These are phyloP conservation scores for Pristionchus mayeri DNA, from an alignment of 2,888 invertebrate genomes.

Conservation along the genomic window DNA sequence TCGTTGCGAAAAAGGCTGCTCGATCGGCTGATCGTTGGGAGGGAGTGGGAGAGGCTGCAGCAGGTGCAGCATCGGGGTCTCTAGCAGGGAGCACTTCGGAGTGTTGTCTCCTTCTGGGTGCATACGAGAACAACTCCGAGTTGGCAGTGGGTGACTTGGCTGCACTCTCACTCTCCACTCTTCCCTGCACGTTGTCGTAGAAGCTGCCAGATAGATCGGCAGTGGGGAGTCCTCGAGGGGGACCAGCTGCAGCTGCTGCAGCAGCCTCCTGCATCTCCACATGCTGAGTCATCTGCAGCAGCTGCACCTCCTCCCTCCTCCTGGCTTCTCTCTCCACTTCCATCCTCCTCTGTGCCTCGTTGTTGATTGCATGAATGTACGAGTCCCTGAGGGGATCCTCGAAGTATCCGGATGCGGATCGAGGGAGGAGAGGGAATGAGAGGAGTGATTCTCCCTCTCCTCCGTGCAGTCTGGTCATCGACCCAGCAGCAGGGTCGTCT, in stretches of 20 bases:
- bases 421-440: conserved; percentile 57
- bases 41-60: not conserved
- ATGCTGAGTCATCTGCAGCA: not conserved
- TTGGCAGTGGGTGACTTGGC: conserved; percentile 45
- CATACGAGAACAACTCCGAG: conserved; percentile 36
- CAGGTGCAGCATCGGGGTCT: not conserved
- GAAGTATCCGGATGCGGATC: conserved; percentile 67
- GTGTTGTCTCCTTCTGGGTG: conserved; percentile 31
- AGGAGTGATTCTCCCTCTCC: conserved; percentile 35
- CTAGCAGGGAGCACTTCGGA: conserved; percentile 33
- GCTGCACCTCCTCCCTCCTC: conserved; percentile 16
- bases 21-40: conserved; percentile 24
- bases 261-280: not conserved
- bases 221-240: not conserved
- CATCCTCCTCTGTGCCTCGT: conserved; percentile 3
- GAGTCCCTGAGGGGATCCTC: conserved; percentile 53
- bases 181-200: conserved; percentile 53
- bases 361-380: conserved; percentile 36
- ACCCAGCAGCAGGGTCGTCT: conserved; percentile 56
- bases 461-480: conserved; percentile 65
- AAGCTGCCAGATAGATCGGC: conserved; percentile 47
- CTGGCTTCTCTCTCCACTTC: conserved; percentile 21
- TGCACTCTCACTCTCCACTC: conserved; percentile 7
- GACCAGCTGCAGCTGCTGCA: not conserved
- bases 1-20: conserved; percentile 46